Base-by-base conservation (phyloP, 2,797 vertebrate species). In the Squalus acanthias region DNA sequence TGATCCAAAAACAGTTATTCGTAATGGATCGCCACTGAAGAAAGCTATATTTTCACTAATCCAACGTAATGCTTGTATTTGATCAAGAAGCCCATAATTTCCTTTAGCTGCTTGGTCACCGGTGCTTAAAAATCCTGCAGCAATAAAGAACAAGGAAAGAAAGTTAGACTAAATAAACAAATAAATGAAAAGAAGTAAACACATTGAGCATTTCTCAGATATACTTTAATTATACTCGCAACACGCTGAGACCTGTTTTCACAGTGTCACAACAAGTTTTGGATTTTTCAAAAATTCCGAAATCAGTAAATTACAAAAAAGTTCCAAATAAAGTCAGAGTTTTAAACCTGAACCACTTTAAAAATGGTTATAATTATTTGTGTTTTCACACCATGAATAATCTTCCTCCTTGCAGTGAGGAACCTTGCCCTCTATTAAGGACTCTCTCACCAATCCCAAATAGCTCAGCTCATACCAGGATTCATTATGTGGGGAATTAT, bases 1-100 rank as follows among this genome's bases (percentile, higher is more conserved):
- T 24, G 99, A 99, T 98, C 99, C 99, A 97, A 99, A 99, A 98
- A 99, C 99, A 96, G 99, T 99, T 97, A 99, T 99, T 98, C 99
- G 98, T 97, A 99, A 97, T 74, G 99, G 99, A 97, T 99, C 99
- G 96, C 99, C 99, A 95, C 99, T 99, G 97, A 99, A 99, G 97
- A 98, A 99, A 96, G 99, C 99, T 97, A 99, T 99, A 97, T 99
- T 99, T 98, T 99, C 99, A 97, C 99, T 99, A 97, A 98, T 99
- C 99, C 99, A 99, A 97, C 99, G 98, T 97, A 99, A 98, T 97
- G 99, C 99, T 97, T 99, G 99, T 96, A 99, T 99, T 97, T 98
- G 98, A 97, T 99, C 99, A 97, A 99, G 98, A 96, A 99, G 98
- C 92, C 99, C 99, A 67, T 99, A 99, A 97, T 99, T 99, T 97